phyloP scores from a whole-genome alignment of 2,113 vertebrate species.

The Gasterosteus aculeatus region DNA sequence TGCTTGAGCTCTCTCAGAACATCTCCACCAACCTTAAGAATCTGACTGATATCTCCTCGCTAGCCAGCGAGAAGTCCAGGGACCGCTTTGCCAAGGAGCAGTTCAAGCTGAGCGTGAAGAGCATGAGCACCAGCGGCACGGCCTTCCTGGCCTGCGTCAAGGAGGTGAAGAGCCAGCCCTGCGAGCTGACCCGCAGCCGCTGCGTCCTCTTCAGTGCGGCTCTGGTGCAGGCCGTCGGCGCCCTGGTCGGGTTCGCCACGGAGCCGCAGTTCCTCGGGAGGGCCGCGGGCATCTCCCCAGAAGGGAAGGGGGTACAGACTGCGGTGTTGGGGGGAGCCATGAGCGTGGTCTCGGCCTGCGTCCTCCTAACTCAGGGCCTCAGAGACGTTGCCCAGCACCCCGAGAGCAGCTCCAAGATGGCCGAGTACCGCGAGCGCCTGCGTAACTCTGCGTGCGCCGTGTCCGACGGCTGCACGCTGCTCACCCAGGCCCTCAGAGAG shows the following conservation, averaged over 20 bases:
- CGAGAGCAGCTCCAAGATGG: constrained; percentile 93
- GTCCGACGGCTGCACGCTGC: constrained; percentile 96
- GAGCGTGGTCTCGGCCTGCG: constrained; percentile 98
- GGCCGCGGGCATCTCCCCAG: constrained; percentile 88
- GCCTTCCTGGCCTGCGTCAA: constrained; percentile 95
- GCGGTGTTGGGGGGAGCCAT: constrained; percentile 97
- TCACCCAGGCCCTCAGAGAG: constrained; percentile 98
- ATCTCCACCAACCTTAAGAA: constrained; percentile 94
- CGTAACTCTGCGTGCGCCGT: constrained; percentile 94
- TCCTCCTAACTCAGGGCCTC: constrained; percentile 98
- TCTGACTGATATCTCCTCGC: constrained; percentile 92
- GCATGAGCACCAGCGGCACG: constrained; percentile 95
- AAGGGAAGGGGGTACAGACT: constrained; percentile 97
- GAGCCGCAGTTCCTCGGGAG: constrained; percentile 97
- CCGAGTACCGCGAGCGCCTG: constrained; percentile 94
- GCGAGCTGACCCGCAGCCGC: constrained; percentile 90
- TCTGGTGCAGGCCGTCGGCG: constrained; percentile 91
- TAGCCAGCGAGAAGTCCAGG: constrained; percentile 91
- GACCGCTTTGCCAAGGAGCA: constrained; percentile 96
- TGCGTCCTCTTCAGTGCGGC: constrained; percentile 95
- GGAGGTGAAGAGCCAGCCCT: constrained; percentile 93
- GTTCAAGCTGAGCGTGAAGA: constrained; percentile 95
- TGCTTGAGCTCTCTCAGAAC: constrained; percentile 96
- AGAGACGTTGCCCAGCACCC: constrained; percentile 96
- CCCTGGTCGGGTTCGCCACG: constrained; percentile 95